phyloP scores from a whole-genome alignment of 2,113 vertebrate species.

The Datnioides undecimradiatus region DNA sequence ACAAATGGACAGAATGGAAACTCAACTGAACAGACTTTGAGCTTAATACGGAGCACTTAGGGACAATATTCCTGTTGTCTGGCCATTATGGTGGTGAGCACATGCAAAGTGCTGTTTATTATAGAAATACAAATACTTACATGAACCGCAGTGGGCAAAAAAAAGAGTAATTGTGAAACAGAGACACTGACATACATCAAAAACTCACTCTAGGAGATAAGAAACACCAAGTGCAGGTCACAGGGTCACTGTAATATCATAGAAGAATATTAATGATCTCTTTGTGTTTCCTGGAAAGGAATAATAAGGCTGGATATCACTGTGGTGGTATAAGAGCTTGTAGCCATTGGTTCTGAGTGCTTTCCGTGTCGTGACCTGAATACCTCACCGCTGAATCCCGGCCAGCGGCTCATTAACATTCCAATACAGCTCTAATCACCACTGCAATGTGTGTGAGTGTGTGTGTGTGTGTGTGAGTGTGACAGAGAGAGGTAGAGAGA shows the following conservation, averaged over 20 bases:
- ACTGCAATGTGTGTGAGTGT: conserved; percentile 19
- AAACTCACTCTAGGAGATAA: background rate
- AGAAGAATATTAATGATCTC: background rate
- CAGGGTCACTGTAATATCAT: background rate
- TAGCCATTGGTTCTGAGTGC: conserved; percentile 44
- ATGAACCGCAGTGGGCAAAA: background rate
- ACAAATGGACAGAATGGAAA: conserved; percentile 37
- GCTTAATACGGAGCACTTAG: conserved; percentile 42
- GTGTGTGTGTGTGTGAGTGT: conserved; percentile 12
- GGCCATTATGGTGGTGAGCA: background rate
- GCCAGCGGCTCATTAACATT: conserved; percentile 81
- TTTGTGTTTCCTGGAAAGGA: conserved; percentile 5
- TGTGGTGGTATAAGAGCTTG: conserved; percentile 11
- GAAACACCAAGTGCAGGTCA: background rate
- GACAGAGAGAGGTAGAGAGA: conserved; percentile 1
- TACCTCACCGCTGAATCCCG: conserved; percentile 66
- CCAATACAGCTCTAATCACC: conserved; percentile 73
- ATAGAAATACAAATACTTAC: background rate
- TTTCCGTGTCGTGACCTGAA: conserved; percentile 79
- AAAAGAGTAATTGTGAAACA: too few relatives aligned
- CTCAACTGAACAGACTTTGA: conserved; percentile 18
- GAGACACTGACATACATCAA: too few relatives aligned
- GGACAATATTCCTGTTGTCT: conserved; percentile 17
- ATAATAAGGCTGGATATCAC: conserved; percentile 42
- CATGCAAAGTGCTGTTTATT: background rate